Base-by-base conservation (phyloP, 2,113 vertebrate species). In the Toxotes chatareus region DNA sequence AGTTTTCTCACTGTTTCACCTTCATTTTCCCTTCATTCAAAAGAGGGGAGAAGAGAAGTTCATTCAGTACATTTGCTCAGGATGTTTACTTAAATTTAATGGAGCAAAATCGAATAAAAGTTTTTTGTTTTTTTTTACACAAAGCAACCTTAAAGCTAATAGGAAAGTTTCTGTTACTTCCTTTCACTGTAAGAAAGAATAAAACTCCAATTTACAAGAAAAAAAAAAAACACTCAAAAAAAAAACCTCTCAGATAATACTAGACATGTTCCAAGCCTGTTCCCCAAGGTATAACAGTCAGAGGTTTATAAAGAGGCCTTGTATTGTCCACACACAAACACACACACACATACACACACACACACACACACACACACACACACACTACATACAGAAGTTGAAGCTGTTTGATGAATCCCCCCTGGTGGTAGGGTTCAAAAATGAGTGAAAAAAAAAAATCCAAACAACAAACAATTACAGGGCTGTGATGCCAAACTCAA, bases 11-110 rank as follows among this genome's bases (percentile, higher is more conserved):
- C 61, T 68, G 51, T 7, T 32, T 65, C 80, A 51, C 60, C 27
- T 21, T 60, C 56, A 34, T 32, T 83, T 76, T 70, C 55, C 82
- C 60, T 55, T 74, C 32, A 36, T 69, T 40, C 21, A 10, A 1
- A 13, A 44, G 70, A 59, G 49, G 42, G 0, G 7, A 23, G 49
- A 31, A 62, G 23, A 31, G 6, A 51, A 13, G 10, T 11, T 44
- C 42, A 3, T 27, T 27, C 27, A 13, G 12, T 44, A 63, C 34
- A n/a, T 53, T 47, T 47, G 4, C 7, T 46, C 1, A 55, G 23
- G 23, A 40, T 1, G 53, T 31, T 59, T 32, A 51, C 44, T 23
- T 32, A 10, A 42, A 12, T 34, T 56, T 27, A 34, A 56, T 46
- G 23, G 34, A 56, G 19, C 55, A 34, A 60, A 59, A 53, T 40